phyloP scores from a whole-genome alignment of 2,797 vertebrate species.

The Columba guinea region DNA sequence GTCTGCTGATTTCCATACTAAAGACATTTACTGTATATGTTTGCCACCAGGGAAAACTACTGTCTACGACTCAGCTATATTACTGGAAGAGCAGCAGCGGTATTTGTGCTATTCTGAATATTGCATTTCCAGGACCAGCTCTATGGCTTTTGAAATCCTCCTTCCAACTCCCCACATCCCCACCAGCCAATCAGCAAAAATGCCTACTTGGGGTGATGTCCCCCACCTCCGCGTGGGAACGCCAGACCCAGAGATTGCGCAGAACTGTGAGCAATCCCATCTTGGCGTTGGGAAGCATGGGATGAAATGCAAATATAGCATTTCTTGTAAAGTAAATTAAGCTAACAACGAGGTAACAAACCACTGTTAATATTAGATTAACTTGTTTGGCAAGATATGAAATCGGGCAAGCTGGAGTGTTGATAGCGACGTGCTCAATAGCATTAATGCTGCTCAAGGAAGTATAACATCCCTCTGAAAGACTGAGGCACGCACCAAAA shows the following conservation, averaged over 20 bases:
- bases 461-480: constrained; percentile 56
- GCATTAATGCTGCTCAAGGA: constrained; percentile 49
- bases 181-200: constrained; percentile 8
- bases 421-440: background rate
- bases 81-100: constrained; percentile 61
- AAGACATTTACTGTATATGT: constrained; percentile 60
- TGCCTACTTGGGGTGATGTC: background rate
- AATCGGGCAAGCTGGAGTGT: constrained; percentile 52
- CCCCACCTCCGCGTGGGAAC: background rate
- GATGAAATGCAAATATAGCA: constrained; percentile 56
- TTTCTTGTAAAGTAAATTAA: constrained; percentile 72
- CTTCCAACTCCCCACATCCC: background rate
- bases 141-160: background rate
- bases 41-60: constrained; percentile 58
- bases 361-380: constrained; percentile 70
- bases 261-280: background rate
- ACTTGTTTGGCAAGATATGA: constrained; percentile 66
- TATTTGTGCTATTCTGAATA: background rate
- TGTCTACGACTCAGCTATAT: constrained; percentile 48
- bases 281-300: background rate
- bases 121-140: constrained; percentile 63
- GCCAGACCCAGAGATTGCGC: rapidly evolving
- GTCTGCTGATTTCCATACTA: constrained; percentile 57
- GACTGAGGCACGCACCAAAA: background rate
- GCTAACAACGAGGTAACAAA: constrained; percentile 68